Evolutionary conservation across 2,797 vertebrate species (phyloP), one percentile per base, ranked within the genome.

Genomic region (Gymnocypris eckloni): DNA sequence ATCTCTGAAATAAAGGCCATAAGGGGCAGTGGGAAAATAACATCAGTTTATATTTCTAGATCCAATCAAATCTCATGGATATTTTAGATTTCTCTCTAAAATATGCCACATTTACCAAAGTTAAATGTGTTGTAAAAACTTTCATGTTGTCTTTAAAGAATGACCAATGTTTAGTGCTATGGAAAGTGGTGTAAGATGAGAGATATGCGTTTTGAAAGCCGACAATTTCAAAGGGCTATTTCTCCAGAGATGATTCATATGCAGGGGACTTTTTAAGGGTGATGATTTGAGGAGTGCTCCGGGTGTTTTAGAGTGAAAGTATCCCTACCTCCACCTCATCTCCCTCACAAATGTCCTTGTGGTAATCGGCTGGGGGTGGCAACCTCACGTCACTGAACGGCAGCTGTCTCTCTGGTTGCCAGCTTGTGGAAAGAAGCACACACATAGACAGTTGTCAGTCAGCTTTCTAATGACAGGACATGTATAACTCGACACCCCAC

Each of bases 381-480:
- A 98, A 95, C 91, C 97, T 95, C 79, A 98, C 97, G 28, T 98
- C 97, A 11, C 96, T 96, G 93, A 98, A 98, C 69, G 97, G 97
- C 91, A 98, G 95, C 87, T 97, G 97, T 93, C 96, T 94, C 86
- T 98, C 97, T 88, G 97, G 97, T 92, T 98, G 97, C 97, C 97
- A 97, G 93, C 97, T 98, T 84, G 22, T 37, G 28, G 41, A 64
- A 71, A 50, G 18, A 83, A 64, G 18, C 41, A 43, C 22, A 54
- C 18, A 82, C 18, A 80, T 4, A 28, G 6, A 71, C 22, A 67
- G 0, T 22, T 22, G 56, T 37, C 67, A 79, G 48, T 82, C 73
- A 85, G 52, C 41, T 84, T 81, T 67, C 11, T 52, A 79, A 70
- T 0, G 28, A 72, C 41, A 37, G 52, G 37, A 64, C 28, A 37